phyloP scores from a whole-genome alignment of 2,797 vertebrate species.

The Heliangelus exortis region DNA sequence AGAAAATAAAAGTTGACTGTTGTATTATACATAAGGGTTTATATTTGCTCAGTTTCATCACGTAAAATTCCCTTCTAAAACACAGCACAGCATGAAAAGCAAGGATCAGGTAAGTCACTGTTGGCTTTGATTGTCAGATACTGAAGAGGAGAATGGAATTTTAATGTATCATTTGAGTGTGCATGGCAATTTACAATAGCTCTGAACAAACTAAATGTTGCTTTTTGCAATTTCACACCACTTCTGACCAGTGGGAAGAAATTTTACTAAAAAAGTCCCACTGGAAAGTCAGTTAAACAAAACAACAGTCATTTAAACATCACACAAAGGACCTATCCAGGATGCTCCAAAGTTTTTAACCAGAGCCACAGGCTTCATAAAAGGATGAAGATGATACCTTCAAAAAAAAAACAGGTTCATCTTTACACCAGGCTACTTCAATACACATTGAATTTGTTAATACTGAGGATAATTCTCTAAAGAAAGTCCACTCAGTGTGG shows the following conservation, averaged over 20 bases:
- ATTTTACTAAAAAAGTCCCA: neutral
- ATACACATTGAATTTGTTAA: neutral
- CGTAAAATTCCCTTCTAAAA: neutral
- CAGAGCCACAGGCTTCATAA: neutral
- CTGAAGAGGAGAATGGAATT: neutral
- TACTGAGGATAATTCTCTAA: neutral
- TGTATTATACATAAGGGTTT: neutral
- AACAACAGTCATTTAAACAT: neutral
- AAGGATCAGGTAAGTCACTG: neutral
- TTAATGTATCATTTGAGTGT: neutral
- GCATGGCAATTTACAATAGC: neutral
- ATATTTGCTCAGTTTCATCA: neutral
- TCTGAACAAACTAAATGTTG: neutral
- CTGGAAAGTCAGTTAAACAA: neutral
- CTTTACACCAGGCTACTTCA: neutral
- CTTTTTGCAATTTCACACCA: neutral
- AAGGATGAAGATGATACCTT: neutral
- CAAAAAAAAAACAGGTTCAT: no score
- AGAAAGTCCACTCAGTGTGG: neutral
- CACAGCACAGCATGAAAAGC: neutral
- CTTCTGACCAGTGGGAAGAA: neutral
- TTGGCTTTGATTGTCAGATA: neutral
- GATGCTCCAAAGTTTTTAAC: neutral
- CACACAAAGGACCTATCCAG: neutral
- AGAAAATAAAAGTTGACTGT: neutral